Evolutionary conservation across 92 coral and sea anemone genomes (phyloP), one percentile per base, ranked within the genome.

Genomic region (Montipora capitata): DNA sequence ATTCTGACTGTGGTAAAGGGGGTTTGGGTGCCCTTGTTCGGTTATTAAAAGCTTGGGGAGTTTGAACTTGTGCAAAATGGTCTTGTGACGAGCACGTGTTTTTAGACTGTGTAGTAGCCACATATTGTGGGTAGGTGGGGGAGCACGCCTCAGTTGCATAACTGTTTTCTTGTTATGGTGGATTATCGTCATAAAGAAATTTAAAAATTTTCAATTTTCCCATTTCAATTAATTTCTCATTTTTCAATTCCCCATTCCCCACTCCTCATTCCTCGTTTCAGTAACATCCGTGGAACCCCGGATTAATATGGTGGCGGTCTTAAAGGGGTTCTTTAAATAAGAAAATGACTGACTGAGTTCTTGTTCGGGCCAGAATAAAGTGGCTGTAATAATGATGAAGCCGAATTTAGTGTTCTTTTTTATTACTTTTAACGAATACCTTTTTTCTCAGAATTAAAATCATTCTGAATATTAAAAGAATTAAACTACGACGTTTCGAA

Each of bases 1-100:
- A 68, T 63, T 89, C 40, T 4, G 66, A 68, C 57, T 67, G 18
- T 77, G 89, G 93, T 48, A 88, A 40, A 12, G 72, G 20, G 63
- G 88, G 87, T 78, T 88, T 88, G 68, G 71, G 72, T 20, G 69
- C 39, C 45, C 73, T 68, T 68, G 48, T 40, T 40, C 39, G 73
- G 43, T 68, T 68, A 39, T 10, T 27, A 68, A 11, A 68, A 69
- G 74, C 27, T 0, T 69, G 52, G 74, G 74, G 54, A 69, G 52
- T 69, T 69, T 69, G 74, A 69, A 41, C 18, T 41, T 41, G 52
- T 7, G 43, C 41, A 69, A 39, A n/a, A 40, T 35, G 73, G 45
- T 42, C 73, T 41, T 69, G 74, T 16, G 12, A 15, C 17, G 54
- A 40, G 52, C 16, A 11, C 73, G 13, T 35, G 17, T 68, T 69